Base-by-base conservation (phyloP, 2,113 vertebrate genomes). In the Carettochelys insculpta region DNA sequence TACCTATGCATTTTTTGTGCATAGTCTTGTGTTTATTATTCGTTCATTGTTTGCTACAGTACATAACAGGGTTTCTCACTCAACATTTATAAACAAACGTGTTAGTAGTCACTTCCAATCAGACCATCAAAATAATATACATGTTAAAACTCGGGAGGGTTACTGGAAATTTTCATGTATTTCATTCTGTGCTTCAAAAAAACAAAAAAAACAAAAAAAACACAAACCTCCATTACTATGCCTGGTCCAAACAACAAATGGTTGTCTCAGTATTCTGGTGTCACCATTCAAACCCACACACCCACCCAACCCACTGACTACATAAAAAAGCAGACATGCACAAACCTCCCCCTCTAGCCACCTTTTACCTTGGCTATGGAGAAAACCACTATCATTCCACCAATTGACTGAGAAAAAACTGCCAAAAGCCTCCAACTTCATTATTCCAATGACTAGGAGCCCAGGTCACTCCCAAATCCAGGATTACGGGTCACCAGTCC, bases 381-480 rank as follows among this genome's bases (percentile, higher is more conserved):
- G 53, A 71, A 53, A 25, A 71, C 78, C 56, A 41, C 54, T 53
- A 43, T 34, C 25, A 78, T 65, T 88, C 87, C 85, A 80, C 29
- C 80, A 61, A 86, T 83, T 1, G 68, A 22, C 52, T 61, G 31
- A 51, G 84, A 77, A 75, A 51, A 82, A 88, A 88, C 75, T 94
- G 80, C 29, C 52, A 89, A n/a, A n/a, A 53, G 68, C 12, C 78
- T 91, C 86, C 78, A 86, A 77, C 85, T 54, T 54, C 87, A 95
- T 16, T 1, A 0, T 58, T 95, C 41, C 50, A 83, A 83, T 85
- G 88, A 94, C 65, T 52, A 56, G 92, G 94, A 91, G 22, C 92
- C 93, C 94, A 93, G 92, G 88, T 92, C 92, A 95, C 76, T 94
- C 90, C 92, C 89, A 71, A 95, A 8, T 77, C 87, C 31, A 77